A percentile compares a stretch with the other conserved stretches of the same genome.
These are phyloP conservation scores for Xylocampa areola DNA, from an alignment of 2,888 invertebrate species.

Conservation along the genomic window DNA sequence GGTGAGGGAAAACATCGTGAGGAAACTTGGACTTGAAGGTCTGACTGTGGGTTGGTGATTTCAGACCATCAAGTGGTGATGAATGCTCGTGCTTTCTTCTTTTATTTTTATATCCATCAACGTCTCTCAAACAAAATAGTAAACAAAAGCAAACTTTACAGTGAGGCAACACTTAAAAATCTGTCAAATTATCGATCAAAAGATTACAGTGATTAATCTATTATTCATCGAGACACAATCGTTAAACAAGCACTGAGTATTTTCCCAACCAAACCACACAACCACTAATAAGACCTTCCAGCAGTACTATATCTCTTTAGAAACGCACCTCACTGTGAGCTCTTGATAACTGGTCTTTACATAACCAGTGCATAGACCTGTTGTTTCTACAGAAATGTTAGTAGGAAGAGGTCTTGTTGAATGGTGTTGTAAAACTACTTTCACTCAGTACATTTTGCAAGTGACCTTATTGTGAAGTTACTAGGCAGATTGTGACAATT, in stretches of 20 bases:
- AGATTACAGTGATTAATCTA: constrained; percentile 50
- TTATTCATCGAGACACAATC: constrained; percentile 51
- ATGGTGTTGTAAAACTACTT: constrained; percentile 73
- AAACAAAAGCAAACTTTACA: no score
- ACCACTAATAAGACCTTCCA: constrained; percentile 36
- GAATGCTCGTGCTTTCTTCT: no score
- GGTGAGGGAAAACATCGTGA: no score
- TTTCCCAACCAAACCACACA: constrained; percentile 54
- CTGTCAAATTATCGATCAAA: constrained; percentile 41
- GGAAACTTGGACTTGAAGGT: no score
- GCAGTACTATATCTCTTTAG: constrained; percentile 5
- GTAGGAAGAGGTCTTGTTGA: constrained; percentile 2
- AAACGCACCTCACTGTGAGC: constrained; percentile 1
- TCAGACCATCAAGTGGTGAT: no score
- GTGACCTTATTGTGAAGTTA: constrained; percentile 73
- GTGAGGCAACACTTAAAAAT: constrained; percentile 21
- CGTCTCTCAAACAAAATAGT: constrained; percentile 19
- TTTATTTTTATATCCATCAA: no score
- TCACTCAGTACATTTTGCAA: constrained; percentile 78
- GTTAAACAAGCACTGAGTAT: constrained; percentile 56
- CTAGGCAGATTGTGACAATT: constrained; percentile 69
- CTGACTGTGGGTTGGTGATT: no score
- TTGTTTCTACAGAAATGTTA: not conserved
- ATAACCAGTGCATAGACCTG: constrained; percentile 31
- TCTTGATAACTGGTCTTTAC: constrained; percentile 22